Conservation (phyloP, 2,888 invertebrate genomes). For the Pristionchus mayeri region DNA sequence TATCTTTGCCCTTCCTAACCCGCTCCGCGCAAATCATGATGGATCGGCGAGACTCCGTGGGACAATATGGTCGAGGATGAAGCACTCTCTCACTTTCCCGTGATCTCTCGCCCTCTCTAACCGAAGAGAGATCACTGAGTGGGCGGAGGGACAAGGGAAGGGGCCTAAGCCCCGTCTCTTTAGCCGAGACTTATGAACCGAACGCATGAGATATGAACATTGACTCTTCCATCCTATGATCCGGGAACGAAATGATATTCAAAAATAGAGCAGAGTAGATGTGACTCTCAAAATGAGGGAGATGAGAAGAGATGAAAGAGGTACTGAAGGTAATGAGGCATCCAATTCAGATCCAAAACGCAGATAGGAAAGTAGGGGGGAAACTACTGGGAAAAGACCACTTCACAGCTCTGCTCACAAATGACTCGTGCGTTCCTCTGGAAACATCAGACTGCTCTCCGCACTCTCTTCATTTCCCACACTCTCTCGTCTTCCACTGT, state of each 20-base stretch:
- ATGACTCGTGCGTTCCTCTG: background rate
- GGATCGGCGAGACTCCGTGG: constrained; percentile 7
- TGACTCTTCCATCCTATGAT: too few relatives aligned
- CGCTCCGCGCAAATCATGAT: constrained; percentile 35
- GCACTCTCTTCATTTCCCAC: background rate
- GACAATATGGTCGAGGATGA: constrained; percentile 4
- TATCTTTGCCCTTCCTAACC: background rate
- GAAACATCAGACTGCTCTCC: background rate
- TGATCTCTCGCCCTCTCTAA: background rate
- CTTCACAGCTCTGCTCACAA: background rate
- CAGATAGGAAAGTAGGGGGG: constrained; percentile 25
- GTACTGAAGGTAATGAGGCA: constrained; percentile 16
- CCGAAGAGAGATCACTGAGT: background rate
- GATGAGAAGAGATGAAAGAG: background rate
- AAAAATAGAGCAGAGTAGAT: too few relatives aligned
- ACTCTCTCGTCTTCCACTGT: background rate
- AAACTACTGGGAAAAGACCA: background rate
- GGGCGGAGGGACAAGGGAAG: background rate
- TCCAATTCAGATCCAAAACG: background rate
- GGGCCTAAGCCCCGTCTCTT: background rate
- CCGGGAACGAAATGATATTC: too few relatives aligned
- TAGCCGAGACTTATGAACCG: constrained; percentile 16
- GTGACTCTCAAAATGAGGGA: background rate
- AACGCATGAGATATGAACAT: background rate
- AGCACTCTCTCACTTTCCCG: background rate